Evolutionary conservation across 2,113 vertebrate species (phyloP).

Genomic region (Dendropsophus ebraccatus): DNA sequence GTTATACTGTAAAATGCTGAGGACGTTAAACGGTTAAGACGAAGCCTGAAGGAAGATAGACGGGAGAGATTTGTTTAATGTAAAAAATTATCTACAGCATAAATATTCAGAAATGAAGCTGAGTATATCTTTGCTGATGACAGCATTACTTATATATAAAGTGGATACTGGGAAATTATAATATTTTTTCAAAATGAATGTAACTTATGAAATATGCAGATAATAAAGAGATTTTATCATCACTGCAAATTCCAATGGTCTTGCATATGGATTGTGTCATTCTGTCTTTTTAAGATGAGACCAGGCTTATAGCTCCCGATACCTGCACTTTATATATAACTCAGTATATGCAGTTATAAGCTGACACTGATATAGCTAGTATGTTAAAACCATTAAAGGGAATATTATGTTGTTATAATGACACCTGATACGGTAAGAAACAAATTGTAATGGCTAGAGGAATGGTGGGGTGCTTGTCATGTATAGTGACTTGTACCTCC

Average conservation of each 20-base stretch:
- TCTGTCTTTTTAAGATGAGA: constrained; percentile 15
- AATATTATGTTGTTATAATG: neutral
- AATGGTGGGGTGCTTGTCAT: neutral
- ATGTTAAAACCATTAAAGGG: neutral
- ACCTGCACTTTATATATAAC: constrained; percentile 58
- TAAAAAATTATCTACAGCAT: constrained; percentile 59
- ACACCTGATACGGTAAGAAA: neutral
- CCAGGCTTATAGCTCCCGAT: constrained; percentile 21
- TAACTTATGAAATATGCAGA: constrained; percentile 71
- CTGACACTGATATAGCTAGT: neutral
- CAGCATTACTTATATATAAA: constrained; percentile 65
- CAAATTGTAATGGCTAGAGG: neutral
- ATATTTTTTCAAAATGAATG: constrained; percentile 76
- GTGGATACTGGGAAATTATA: constrained; percentile 65
- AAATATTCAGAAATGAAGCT: constrained; percentile 60
- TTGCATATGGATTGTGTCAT: constrained; percentile 53
- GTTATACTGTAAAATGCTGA: constrained; percentile 32
- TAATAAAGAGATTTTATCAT: constrained; percentile 79
- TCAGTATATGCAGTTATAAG: neutral
- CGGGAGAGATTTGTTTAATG: constrained; percentile 58
- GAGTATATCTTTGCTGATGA: constrained; percentile 64
- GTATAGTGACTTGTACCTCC: neutral
- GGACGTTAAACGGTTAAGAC: constrained; percentile 47
- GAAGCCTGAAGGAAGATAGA: constrained; percentile 17
- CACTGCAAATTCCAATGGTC: constrained; percentile 64